Evolutionary conservation across 2,888 invertebrate genomes (phyloP).

Genomic region (Sepiola atlantica): DNA sequence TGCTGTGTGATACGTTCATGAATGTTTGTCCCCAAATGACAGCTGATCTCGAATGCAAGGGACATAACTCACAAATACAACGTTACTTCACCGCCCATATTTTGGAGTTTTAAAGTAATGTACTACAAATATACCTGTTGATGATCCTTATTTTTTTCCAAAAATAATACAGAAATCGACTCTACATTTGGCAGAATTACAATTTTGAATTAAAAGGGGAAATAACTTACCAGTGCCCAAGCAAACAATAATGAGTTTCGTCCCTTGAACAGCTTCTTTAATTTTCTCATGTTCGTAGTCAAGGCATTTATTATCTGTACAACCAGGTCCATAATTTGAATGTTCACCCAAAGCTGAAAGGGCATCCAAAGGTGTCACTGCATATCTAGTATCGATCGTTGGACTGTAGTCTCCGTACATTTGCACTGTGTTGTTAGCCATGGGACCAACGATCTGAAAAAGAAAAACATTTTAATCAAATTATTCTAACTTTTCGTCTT

Average conservation of each 20-base stretch:
- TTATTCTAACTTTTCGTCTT: not conserved
- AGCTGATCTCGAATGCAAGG: too few relatives aligned
- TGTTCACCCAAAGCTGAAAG: conserved; percentile 57
- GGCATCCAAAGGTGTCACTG: conserved; percentile 63
- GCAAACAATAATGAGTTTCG: conserved; percentile 67
- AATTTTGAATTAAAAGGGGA: not conserved
- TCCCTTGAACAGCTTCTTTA: conserved; percentile 57
- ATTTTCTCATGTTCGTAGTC: conserved; percentile 58
- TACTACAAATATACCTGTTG: too few relatives aligned
- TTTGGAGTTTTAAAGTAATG: too few relatives aligned
- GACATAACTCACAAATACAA: too few relatives aligned
- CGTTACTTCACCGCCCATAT: too few relatives aligned
- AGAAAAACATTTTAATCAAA: not conserved
- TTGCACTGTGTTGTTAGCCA: conserved; percentile 65
- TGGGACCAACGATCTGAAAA: conserved; percentile 70
- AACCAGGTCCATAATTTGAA: conserved; percentile 60
- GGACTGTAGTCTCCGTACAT: conserved; percentile 70
- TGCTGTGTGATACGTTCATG: too few relatives aligned
- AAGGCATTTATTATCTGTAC: conserved; percentile 61
- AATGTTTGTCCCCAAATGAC: too few relatives aligned
- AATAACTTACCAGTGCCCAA: conserved; percentile 66
- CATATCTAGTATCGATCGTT: conserved; percentile 57
- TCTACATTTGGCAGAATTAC: too few relatives aligned
- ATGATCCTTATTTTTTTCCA: not conserved
- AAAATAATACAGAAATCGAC: too few relatives aligned